Evolutionary conservation across 1,140 invertebrate species (phyloP).

Genomic region (Drosophila pseudoobscura): DNA sequence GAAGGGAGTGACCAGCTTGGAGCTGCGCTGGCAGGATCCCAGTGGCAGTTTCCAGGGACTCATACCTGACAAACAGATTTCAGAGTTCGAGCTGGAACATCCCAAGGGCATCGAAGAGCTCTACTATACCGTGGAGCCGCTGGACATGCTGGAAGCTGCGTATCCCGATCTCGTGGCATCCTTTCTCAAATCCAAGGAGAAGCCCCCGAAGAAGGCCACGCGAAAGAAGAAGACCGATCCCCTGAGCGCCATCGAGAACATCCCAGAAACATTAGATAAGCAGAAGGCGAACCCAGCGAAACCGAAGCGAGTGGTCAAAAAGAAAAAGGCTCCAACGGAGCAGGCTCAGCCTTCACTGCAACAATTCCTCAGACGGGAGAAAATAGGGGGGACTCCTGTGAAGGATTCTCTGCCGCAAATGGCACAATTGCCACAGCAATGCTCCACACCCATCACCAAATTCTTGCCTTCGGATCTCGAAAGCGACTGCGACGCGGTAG

Average conservation of each 20-base stretch:
- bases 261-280: conserved; percentile 27
- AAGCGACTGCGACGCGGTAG: conserved; percentile 79
- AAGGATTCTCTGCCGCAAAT: background rate
- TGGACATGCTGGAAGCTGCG: conserved; percentile 86
- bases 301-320: conserved; percentile 27
- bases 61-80: conserved; percentile 85
- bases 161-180: conserved; percentile 87
- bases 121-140: conserved; percentile 88
- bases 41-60: conserved; percentile 85
- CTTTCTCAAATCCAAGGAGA: conserved; percentile 86
- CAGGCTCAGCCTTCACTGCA: conserved; percentile 65
- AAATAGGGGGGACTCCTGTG: conserved; percentile 16
- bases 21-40: conserved; percentile 88
- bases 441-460: conserved; percentile 70
- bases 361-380: conserved; percentile 72
- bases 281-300: conserved; percentile 20
- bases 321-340: conserved; percentile 40
- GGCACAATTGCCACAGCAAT: conserved; percentile 30
- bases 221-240: conserved; percentile 83
- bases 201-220: conserved; percentile 66
- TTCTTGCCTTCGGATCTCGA: conserved; percentile 64
- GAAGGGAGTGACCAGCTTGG: conserved; percentile 85
- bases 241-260: too few relatives aligned
- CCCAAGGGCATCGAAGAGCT: conserved; percentile 84
- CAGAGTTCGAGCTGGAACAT: conserved; percentile 68